Evolutionary conservation across 2,113 vertebrate species (phyloP).

Genomic region (Bagarius yarrelli): DNA sequence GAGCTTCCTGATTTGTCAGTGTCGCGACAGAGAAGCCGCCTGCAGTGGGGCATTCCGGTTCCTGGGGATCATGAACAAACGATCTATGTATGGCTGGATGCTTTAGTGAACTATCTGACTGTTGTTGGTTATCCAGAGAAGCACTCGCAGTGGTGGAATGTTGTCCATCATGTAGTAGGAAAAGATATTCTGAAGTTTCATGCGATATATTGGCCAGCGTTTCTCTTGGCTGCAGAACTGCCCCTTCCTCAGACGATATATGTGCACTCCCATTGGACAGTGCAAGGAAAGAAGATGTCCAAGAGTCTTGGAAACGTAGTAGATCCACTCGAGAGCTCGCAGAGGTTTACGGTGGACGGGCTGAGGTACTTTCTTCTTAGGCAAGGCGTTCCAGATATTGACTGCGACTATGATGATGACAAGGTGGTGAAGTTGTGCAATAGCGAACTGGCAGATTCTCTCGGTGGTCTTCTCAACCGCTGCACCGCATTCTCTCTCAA

Average conservation of each 20-base stretch:
- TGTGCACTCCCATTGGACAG: constrained; percentile 96
- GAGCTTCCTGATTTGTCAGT: constrained; percentile 88
- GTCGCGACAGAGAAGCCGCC: constrained; percentile 82
- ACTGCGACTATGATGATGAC: constrained; percentile 85
- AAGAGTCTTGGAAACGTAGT: constrained; percentile 93
- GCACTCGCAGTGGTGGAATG: constrained; percentile 76
- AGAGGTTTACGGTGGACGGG: constrained; percentile 79
- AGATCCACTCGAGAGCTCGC: constrained; percentile 73
- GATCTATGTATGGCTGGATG: constrained; percentile 95
- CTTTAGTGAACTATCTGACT: constrained; percentile 92
- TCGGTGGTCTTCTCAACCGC: constrained; percentile 91
- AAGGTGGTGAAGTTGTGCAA: constrained; percentile 86
- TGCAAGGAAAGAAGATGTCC: constrained; percentile 92
- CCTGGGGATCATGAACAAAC: constrained; percentile 82
- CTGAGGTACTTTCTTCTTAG: constrained; percentile 91
- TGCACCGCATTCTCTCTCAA: constrained; percentile 84
- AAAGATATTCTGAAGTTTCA: constrained; percentile 98
- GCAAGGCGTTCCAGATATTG: constrained; percentile 86
- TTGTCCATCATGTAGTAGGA: constrained; percentile 80
- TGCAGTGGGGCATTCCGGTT: constrained; percentile 91
- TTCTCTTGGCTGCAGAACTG: constrained; percentile 84
- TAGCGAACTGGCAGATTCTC: constrained; percentile 83
- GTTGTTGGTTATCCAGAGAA: constrained; percentile 81
- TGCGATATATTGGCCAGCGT: constrained; percentile 90
- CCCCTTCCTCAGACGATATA: constrained; percentile 76